Evolutionary conservation across 2,797 vertebrate species (phyloP), one percentile per base, ranked within the genome.

Genomic region (Sternarchorhynchus goeldii): DNA sequence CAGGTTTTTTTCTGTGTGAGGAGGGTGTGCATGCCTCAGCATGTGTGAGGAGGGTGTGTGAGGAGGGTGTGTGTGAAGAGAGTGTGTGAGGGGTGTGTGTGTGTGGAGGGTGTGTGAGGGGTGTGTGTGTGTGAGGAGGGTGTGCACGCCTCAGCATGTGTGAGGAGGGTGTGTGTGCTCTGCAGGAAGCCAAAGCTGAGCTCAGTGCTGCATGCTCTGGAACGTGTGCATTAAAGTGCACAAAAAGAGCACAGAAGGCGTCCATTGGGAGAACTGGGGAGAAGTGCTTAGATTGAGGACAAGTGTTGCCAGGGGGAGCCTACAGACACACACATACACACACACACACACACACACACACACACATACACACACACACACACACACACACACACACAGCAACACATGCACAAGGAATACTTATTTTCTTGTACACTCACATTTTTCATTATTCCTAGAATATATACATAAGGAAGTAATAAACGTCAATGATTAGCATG

Each of bases 161-260:
- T 56, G 75, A 62, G 64, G 79, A 70, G 75, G 81, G 58, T 68
- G 60, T 67, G 34, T 78, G 16, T 74, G 73, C 76, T 79, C 78
- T 83, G 78, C 83, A 81, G 73, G 73, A 73, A 79, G 73, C 83
- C 80, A 77, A 82, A 63, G 34, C 36, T 68, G 39, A 73, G 71
- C 73, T 78, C 82, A 85, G 84, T 80, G 81, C 53, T 85, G 81
- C 75, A 72, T 78, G 71, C 16, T 12, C 67, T 82, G 81, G 79
- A 85, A 84, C 81, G 82, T 80, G 74, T 73, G 79, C 34, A 29
- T 72, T 76, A 78, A 84, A 73, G 78, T 72, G 72, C 50, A 81
- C 64, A 80, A 12, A 50, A 50, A 71, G 78, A 71, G 56, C 55
- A 41, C 68, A 67, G 20, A 34, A 81, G 58, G 69, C 78, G 55